Conservation (phyloP, 2,888 invertebrate species). For the Trissolcus brochymenae region DNA sequence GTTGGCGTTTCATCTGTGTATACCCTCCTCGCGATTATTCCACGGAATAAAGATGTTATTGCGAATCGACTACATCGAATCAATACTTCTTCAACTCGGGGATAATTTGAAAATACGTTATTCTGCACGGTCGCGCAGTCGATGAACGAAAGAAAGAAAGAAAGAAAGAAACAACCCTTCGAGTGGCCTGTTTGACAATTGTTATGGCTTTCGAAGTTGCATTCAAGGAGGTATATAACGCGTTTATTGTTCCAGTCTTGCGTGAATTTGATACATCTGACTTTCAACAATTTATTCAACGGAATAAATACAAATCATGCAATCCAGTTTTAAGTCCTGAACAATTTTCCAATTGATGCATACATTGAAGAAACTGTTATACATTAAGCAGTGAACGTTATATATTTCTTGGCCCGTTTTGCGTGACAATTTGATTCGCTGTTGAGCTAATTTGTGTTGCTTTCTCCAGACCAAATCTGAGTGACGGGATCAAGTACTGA, state of each 20-base stretch:
- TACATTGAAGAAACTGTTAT: too few relatives aligned
- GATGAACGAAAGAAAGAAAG: background rate
- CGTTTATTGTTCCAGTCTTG: too few relatives aligned
- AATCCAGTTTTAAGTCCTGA: too few relatives aligned
- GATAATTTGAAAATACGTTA: background rate
- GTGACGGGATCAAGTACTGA: conserved; percentile 5
- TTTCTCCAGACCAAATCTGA: background rate
- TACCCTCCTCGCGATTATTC: conserved; percentile 8
- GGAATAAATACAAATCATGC: background rate
- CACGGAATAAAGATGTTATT: conserved; percentile 2
- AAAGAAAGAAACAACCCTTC: too few relatives aligned
- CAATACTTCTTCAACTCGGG: background rate
- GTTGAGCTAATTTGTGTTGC: conserved; percentile 37
- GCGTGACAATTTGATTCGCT: conserved; percentile 33
- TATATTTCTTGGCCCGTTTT: background rate
- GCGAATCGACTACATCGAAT: conserved; percentile 2
- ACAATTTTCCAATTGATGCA: too few relatives aligned
- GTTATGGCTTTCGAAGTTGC: too few relatives aligned
- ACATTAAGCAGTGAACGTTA: too few relatives aligned
- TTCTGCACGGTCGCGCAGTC: background rate
- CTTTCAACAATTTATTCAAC: background rate
- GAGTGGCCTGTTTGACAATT: too few relatives aligned
- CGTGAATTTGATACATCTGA: too few relatives aligned
- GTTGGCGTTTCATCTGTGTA: background rate
- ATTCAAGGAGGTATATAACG: too few relatives aligned